These are phyloP conservation scores for Mesaphorura yosii DNA, from an alignment of 1,140 invertebrate species.

Conservation along the genomic window DNA sequence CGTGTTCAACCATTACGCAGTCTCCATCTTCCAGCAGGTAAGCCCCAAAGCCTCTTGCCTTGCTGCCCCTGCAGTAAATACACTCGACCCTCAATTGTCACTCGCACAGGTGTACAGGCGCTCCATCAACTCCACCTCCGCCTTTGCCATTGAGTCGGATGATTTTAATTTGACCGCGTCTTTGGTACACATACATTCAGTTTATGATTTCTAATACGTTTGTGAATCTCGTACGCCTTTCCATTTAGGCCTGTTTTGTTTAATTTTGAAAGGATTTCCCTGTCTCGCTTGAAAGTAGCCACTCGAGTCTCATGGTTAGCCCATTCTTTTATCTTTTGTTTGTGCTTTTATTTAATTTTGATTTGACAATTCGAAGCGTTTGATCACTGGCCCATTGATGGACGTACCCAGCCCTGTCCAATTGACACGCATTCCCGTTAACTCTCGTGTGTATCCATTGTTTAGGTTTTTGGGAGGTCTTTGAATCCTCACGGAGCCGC, in stretches of 20 bases:
- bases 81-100: too few relatives aligned
- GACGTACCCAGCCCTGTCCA: too few relatives aligned
- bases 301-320: background rate
- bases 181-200: background rate
- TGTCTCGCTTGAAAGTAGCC: background rate
- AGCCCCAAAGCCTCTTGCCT: too few relatives aligned
- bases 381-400: too few relatives aligned
- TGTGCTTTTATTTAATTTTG: background rate
- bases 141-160: too few relatives aligned
- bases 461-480: slow-evolving; percentile 53
- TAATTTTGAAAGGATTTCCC: background rate
- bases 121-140: too few relatives aligned
- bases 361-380: too few relatives aligned
- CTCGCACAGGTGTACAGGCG: too few relatives aligned
- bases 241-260: background rate
- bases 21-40: slow-evolving; percentile 53
- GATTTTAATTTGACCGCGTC: background rate
- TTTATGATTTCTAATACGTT: background rate
- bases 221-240: background rate
- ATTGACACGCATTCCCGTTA: too few relatives aligned
- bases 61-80: too few relatives aligned
- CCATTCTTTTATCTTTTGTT: background rate
- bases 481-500: slow-evolving; percentile 71
- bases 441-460: too few relatives aligned
- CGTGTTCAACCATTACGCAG: slow-evolving; percentile 70